Percentiles rank a stretch among this genome's conserved stretches.
phyloP scores from a whole-genome alignment of 2,113 vertebrate genomes.

The Ceyx melanurus region DNA sequence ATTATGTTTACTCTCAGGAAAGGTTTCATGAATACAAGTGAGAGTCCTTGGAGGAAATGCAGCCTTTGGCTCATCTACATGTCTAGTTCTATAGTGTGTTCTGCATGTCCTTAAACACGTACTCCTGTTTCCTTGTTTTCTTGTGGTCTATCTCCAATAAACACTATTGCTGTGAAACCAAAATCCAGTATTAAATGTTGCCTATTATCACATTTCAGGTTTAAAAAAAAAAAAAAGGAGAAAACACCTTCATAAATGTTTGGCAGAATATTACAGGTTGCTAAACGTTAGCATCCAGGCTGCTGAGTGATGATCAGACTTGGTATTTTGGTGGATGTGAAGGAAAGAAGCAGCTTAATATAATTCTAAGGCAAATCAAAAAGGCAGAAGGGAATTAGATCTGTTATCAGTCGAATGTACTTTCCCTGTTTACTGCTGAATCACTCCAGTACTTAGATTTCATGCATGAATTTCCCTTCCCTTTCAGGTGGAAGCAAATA shows the following conservation, averaged over 20 bases:
- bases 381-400: not conserved
- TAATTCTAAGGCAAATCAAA: not conserved
- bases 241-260: not conserved
- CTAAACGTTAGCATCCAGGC: not conserved
- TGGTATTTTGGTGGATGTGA: not conserved
- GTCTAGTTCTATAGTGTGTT: not conserved
- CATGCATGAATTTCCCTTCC: not conserved
- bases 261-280: not conserved
- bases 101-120: not conserved
- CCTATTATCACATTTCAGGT: not conserved
- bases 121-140: conserved; percentile 28
- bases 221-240: not conserved
- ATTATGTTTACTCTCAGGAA: conserved; percentile 65
- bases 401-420: not conserved
- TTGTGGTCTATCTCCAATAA: conserved; percentile 27
- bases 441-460: not conserved
- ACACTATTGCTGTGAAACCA: not conserved
- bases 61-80: conserved; percentile 50
- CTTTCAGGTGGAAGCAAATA: not conserved
- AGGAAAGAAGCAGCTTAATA: not conserved
- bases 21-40: not conserved
- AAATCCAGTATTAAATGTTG: not conserved
- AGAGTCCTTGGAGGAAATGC: not conserved
- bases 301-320: not conserved
- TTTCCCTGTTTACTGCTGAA: not conserved